phyloP scores from a whole-genome alignment of 2,113 vertebrate genomes.

The Phalacrocorax brasilianus region DNA sequence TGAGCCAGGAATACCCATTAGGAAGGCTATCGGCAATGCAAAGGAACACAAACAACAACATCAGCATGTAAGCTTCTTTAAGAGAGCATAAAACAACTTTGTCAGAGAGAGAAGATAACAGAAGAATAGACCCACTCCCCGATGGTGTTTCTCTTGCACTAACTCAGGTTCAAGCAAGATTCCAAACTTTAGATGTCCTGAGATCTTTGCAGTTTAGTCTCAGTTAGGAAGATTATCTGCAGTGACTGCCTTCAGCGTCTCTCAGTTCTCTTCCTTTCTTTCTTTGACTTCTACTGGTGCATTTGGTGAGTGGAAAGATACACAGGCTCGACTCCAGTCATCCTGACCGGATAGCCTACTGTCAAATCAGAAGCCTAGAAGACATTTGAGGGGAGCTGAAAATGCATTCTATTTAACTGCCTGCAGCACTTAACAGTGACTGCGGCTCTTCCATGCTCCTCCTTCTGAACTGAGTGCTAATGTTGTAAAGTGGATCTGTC shows the following conservation, averaged over 20 bases:
- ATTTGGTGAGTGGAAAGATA: neutral
- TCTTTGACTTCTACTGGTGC: neutral
- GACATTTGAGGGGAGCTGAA: neutral
- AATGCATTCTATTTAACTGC: neutral
- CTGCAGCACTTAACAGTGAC: neutral
- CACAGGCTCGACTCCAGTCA: neutral
- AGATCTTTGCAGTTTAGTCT: neutral
- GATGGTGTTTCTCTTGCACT: neutral
- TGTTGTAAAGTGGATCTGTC: neutral
- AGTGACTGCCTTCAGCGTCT: neutral
- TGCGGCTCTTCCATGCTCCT: neutral
- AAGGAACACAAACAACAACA: neutral
- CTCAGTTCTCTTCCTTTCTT: neutral
- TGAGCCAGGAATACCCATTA: neutral
- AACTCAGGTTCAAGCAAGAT: neutral
- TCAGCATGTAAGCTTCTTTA: neutral
- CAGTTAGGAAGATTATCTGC: neutral
- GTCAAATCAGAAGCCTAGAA: neutral
- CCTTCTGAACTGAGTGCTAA: neutral
- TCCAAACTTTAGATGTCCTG: neutral
- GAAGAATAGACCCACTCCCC: neutral
- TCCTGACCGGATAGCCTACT: neutral
- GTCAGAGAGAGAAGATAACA: neutral
- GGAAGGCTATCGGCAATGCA: neutral
- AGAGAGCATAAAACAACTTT: neutral